Percentiles rank a stretch among this genome's conserved stretches.
phyloP scores from a whole-genome alignment of 2,888 invertebrate species.

The Campopleginae sp. region DNA sequence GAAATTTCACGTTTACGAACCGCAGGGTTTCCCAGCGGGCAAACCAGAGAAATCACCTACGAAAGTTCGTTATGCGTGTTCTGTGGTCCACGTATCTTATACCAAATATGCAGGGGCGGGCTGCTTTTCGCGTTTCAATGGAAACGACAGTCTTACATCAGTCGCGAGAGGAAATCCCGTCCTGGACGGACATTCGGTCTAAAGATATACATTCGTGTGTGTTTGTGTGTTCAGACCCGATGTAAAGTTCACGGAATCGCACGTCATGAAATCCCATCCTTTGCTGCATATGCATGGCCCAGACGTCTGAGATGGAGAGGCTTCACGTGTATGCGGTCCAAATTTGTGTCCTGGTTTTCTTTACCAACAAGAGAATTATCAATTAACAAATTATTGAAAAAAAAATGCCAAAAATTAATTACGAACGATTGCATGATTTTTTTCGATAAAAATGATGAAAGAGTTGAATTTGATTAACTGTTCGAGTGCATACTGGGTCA shows the following conservation, averaged over 20 bases:
- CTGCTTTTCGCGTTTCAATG: slow-evolving; percentile 74
- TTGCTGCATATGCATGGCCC: neutral
- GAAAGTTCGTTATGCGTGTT: slow-evolving; percentile 28
- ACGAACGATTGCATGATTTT: neutral
- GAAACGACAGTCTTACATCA: slow-evolving; percentile 78
- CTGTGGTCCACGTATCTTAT: slow-evolving; percentile 23
- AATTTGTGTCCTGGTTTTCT: neutral
- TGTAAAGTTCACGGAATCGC: neutral
- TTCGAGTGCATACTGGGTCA: too few relatives aligned
- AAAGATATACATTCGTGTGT: neutral
- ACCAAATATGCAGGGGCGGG: slow-evolving; percentile 70
- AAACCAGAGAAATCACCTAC: slow-evolving; percentile 41
- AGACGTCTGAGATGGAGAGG: neutral
- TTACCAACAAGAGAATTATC: neutral
- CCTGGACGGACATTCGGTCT: neutral
- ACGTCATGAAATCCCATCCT: neutral
- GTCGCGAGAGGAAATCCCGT: slow-evolving; percentile 31
- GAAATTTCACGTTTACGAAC: slow-evolving; percentile 38
- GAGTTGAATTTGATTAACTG: too few relatives aligned
- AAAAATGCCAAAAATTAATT: neutral
- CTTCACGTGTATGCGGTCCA: neutral
- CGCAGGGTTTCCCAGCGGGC: slow-evolving; percentile 47
- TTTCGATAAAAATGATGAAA: too few relatives aligned
- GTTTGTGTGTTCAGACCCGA: neutral
- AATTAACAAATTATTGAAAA: neutral